A percentile compares a stretch with the other conserved stretches of the same genome.
Evolutionary conservation across 2,113 vertebrate genomes (phyloP).

Genomic region (Malurus melanocephalus): DNA sequence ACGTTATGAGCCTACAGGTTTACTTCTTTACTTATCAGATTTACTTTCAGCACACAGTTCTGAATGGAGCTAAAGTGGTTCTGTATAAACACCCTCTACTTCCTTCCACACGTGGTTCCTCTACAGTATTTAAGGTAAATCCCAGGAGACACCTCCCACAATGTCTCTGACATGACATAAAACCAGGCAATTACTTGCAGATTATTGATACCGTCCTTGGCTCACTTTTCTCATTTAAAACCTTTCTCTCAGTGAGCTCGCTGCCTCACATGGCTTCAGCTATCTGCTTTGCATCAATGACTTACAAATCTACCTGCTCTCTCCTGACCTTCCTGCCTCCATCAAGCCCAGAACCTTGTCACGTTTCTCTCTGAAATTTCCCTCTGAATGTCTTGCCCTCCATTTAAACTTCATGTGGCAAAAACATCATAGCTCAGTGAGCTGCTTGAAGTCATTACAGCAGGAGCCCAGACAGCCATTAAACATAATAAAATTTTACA

Average conservation of each 20-base stretch:
- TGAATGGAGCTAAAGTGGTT: background rate
- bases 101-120: background rate
- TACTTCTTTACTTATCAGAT: background rate
- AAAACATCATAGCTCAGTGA: slow-evolving; percentile 47
- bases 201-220: slow-evolving; percentile 48
- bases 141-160: background rate
- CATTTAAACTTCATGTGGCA: slow-evolving; percentile 46
- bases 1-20: background rate
- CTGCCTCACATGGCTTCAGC: slow-evolving; percentile 31
- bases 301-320: slow-evolving; percentile 57
- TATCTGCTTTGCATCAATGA: slow-evolving; percentile 48
- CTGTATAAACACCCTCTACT: background rate
- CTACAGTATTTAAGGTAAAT: slow-evolving; percentile 2
- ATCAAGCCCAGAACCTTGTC: slow-evolving; percentile 25
- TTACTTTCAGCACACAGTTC: background rate
- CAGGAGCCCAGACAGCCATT: slow-evolving; percentile 36
- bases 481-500: slow-evolving; percentile 48
- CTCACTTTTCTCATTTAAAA: slow-evolving; percentile 53
- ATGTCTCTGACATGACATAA: background rate
- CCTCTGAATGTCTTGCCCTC: slow-evolving; percentile 39
- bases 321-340: slow-evolving; percentile 10
- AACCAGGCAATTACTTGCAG: slow-evolving; percentile 36
- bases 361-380: slow-evolving; percentile 16
- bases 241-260: background rate
- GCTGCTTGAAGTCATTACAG: slow-evolving; percentile 45